A percentile compares a stretch with the other conserved stretches of the same genome.
Evolutionary conservation across 2,797 vertebrate genomes (phyloP).

Genomic region (Anguilla obscura): DNA sequence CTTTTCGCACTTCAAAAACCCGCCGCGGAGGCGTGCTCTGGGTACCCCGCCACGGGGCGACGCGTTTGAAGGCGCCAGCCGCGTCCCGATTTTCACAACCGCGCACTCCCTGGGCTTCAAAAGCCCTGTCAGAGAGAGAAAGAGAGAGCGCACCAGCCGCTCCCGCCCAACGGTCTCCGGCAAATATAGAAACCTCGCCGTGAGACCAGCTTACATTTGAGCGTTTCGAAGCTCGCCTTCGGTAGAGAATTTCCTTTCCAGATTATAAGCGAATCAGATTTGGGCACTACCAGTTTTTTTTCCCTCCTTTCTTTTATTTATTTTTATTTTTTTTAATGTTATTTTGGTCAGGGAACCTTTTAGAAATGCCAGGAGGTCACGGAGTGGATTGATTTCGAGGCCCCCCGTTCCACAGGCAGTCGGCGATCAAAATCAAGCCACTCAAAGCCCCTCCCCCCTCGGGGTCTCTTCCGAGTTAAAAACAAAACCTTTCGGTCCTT

Average conservation of each 20-base stretch:
- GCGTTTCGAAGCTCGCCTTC: neutral
- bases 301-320: neutral
- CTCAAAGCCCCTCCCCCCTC: too few relatives aligned
- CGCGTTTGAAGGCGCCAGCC: constrained; percentile 43
- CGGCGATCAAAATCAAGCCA: neutral
- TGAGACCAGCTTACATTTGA: neutral
- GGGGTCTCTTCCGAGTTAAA: neutral
- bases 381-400: neutral
- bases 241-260: neutral
- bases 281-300: neutral
- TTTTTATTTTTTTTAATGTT: neutral
- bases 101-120: constrained; percentile 39
- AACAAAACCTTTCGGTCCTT: neutral
- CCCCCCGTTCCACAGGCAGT: neutral
- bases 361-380: neutral
- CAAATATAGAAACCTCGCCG: constrained; percentile 2
- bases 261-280: neutral
- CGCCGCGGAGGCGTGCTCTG: constrained; percentile 1
- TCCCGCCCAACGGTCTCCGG: constrained; percentile 9
- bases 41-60: constrained; percentile 26
- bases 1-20: constrained; percentile 41
- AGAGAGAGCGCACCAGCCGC: neutral
- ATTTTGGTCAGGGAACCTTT: neutral
- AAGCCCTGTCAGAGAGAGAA: constrained; percentile 28
- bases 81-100: constrained; percentile 28